phyloP scores from a whole-genome alignment of 2,113 vertebrate genomes.

The Pygathrix nemaeus region DNA sequence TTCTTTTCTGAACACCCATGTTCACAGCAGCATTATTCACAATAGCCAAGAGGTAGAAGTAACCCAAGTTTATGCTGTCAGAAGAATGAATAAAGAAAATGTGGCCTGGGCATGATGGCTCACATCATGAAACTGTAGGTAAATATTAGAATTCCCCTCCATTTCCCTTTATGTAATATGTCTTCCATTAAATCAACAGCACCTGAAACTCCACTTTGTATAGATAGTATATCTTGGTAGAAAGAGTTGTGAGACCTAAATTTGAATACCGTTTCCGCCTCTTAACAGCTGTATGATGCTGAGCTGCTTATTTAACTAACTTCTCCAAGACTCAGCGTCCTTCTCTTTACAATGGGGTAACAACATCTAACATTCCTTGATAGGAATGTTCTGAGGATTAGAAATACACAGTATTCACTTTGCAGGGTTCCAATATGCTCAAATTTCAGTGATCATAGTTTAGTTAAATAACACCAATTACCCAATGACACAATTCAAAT shows the following conservation, averaged over 20 bases:
- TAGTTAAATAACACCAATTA: not conserved
- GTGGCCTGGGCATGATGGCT: no score
- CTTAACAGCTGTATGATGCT: not conserved
- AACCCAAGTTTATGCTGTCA: no score
- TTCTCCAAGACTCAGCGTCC: not conserved
- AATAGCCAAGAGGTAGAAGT: no score
- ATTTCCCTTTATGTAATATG: not conserved
- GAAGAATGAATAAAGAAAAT: no score
- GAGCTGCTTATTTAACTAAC: not conserved
- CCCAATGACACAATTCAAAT: not conserved
- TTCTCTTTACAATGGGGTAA: not conserved
- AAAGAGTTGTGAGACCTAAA: slow-evolving; percentile 19
- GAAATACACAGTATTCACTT: slow-evolving; percentile 14
- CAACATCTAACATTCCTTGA: not conserved
- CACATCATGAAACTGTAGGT: not conserved
- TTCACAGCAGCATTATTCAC: no score
- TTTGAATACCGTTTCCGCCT: not conserved
- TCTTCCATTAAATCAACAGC: not conserved
- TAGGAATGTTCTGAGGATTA: slow-evolving; percentile 26
- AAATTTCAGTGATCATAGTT: slow-evolving; percentile 26
- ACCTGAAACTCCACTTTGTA: not conserved
- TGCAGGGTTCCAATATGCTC: not conserved
- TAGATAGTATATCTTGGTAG: not conserved
- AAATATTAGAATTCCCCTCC: not conserved
- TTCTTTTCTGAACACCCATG: not conserved